Evolutionary conservation across 2,797 vertebrate genomes (phyloP).

Genomic region (Peromyscus aztecus): DNA sequence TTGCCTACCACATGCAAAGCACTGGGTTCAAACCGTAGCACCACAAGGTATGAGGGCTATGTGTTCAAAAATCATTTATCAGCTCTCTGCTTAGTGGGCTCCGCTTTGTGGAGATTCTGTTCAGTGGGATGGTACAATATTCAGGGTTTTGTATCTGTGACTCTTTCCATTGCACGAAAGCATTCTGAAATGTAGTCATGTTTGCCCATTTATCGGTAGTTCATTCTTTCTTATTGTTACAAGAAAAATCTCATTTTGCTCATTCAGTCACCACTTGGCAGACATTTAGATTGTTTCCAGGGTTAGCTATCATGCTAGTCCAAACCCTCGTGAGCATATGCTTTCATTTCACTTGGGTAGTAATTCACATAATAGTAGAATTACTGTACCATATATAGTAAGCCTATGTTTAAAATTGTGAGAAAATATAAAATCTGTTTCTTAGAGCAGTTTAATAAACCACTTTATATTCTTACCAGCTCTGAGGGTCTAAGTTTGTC

Average conservation of each 20-base stretch:
- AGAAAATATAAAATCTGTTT: conserved; percentile 26
- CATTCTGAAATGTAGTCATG: conserved; percentile 5
- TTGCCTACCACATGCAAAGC: background rate
- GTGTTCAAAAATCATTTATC: background rate
- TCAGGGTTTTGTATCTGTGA: background rate
- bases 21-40: background rate
- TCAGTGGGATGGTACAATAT: background rate
- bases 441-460: background rate
- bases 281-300: background rate
- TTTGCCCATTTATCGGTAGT: background rate
- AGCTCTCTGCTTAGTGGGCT: background rate
- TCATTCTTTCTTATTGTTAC: background rate
- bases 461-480: conserved; percentile 20
- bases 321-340: background rate
- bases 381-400: background rate
- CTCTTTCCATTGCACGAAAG: background rate
- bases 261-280: background rate
- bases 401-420: conserved; percentile 1
- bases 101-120: background rate
- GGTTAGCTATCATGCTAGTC: background rate
- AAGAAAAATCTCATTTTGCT: conserved; percentile 5
- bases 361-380: background rate
- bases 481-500: background rate
- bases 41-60: background rate
- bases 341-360: background rate